Conservation (phyloP, 2,113 vertebrate genomes). For the Mesoclemmys tuberculata region DNA sequence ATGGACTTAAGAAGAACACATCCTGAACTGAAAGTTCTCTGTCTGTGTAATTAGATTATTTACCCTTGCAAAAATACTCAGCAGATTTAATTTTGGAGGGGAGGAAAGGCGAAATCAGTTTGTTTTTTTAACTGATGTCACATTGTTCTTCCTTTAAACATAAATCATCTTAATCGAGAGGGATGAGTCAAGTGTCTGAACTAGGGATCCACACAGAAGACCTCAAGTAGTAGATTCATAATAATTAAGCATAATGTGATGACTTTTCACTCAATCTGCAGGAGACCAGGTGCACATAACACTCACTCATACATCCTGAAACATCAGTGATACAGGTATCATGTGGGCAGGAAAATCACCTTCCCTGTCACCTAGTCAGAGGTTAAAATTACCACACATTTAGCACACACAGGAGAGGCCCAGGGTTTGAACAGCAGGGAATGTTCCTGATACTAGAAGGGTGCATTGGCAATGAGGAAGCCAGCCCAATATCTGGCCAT, state of each 20-base stretch:
- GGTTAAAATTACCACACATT: neutral
- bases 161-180: neutral
- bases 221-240: neutral
- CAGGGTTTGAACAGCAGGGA: neutral
- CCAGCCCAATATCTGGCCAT: fast-evolving
- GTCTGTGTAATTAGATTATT: neutral
- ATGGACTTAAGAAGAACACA: neutral
- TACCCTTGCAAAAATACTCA: neutral
- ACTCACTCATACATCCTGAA: neutral
- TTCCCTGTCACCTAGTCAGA: neutral
- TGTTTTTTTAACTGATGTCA: neutral
- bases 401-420: neutral
- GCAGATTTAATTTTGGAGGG: neutral
- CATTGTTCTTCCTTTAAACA: fast-evolving
- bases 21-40: neutral
- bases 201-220: neutral
- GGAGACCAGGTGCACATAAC: neutral
- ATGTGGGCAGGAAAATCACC: neutral
- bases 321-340: fast-evolving
- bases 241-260: neutral
- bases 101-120: neutral
- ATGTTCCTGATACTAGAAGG: fast-evolving
- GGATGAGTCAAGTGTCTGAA: neutral
- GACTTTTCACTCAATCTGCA: neutral
- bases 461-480: neutral